Evolutionary conservation across 2,888 invertebrate genomes (phyloP), one percentile per base, ranked within the genome.

Genomic region (Lasioglossum figueresi): DNA sequence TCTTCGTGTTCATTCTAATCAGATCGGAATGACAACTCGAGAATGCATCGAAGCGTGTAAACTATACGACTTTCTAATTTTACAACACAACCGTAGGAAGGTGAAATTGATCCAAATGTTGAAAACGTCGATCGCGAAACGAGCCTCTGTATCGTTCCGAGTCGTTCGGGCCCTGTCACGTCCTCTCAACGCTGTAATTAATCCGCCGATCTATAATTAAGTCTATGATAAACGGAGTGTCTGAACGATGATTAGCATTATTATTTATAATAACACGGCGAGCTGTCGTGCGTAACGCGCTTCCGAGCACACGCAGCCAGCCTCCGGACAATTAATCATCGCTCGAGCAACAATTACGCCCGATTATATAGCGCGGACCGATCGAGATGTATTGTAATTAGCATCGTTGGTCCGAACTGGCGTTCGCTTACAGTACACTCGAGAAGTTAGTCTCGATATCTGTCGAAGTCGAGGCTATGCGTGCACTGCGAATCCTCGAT

Each of bases 221-320:
- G 89, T 83, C 87, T 84, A 86, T 90, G 90, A 90, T 90, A 88
- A 90, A 90, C 90, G 89, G 80, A 83, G 85, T 85, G 87, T 82
- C 82, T 74, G 83, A 16, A 45, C 79, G 81, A 86, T 83, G 87
- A 90, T 90, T 90, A 88, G 90, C 88, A 88, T 90, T 84, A 90
- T 90, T 90, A 90, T 90, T 90, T 90, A 89, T 90, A 90, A 90
- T 88, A 87, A 90, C 89, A 89, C 88, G 85, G 77, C 76, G 85
- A 82, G 85, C 85, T 87, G 90, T 87, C 88, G 85, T 71, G 88
- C 90, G 87, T 90, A 90, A 90, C 90, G 86, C 87, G 83, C 82
- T 82, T 70, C 56, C 74, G 63, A 72, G 70, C 72, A 56, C 75
- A 84, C 73, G 84, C 82, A 86, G 75, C 76, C 43, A 6, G 27